A percentile compares a stretch with the other conserved stretches of the same genome.
Evolutionary conservation across 2,797 vertebrate species (phyloP).

Genomic region (Myripristis murdjan): DNA sequence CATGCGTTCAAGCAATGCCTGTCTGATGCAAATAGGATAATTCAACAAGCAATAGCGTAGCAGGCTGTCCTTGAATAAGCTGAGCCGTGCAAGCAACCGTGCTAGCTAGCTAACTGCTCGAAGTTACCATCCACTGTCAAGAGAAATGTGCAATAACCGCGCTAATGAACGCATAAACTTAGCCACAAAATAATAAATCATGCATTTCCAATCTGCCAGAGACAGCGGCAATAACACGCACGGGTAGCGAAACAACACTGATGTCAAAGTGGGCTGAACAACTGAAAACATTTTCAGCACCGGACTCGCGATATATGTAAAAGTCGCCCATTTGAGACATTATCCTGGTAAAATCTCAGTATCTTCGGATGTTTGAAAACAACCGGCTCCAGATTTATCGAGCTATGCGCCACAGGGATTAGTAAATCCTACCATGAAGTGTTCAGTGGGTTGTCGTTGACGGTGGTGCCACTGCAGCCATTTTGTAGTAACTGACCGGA

Average conservation of each 20-base stretch:
- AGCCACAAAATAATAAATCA: background rate
- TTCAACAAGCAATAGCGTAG: slow-evolving; percentile 43
- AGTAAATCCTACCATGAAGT: slow-evolving; percentile 78
- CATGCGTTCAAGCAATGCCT: slow-evolving; percentile 28
- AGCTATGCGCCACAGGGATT: background rate
- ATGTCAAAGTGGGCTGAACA: slow-evolving; percentile 71
- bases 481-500: slow-evolving; percentile 89
- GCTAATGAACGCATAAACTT: background rate
- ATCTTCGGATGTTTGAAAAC: background rate
- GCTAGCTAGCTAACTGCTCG: background rate
- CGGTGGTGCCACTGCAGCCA: slow-evolving; percentile 86
- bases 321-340: slow-evolving; percentile 19
- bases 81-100: slow-evolving; percentile 10
- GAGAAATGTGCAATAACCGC: background rate
- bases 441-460: slow-evolving; percentile 76
- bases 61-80: slow-evolving; percentile 53
- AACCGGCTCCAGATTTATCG: background rate
- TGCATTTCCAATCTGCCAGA: background rate
- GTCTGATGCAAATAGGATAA: slow-evolving; percentile 23
- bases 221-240: slow-evolving; percentile 17
- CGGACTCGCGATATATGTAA: background rate
- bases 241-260: slow-evolving; percentile 54
- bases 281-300: slow-evolving; percentile 39
- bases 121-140: background rate
- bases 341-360: slow-evolving; percentile 13